A percentile compares a stretch with the other conserved stretches of the same genome.
phyloP scores from a whole-genome alignment of 2,888 invertebrate genomes.

The Chrysopilus asiliformis region DNA sequence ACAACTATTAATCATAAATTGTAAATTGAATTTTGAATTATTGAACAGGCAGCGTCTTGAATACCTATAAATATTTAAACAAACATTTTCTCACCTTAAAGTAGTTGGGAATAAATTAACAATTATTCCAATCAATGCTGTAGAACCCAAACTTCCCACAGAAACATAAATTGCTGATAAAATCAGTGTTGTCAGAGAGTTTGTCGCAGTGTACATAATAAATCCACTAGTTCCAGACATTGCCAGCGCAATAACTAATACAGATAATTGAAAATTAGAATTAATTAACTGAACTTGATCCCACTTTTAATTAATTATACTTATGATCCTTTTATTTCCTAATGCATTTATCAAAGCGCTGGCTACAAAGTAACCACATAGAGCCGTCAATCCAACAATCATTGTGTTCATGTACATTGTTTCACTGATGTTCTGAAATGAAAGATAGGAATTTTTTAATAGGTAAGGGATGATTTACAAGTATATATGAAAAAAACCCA shows the following conservation, averaged over 20 bases:
- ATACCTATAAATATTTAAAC: too few relatives aligned
- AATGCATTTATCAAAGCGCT: slow-evolving; percentile 39
- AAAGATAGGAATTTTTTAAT: too few relatives aligned
- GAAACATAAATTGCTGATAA: slow-evolving; percentile 43
- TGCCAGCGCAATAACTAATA: slow-evolving; percentile 35
- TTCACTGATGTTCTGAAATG: slow-evolving; percentile 39
- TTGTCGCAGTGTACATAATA: slow-evolving; percentile 44
- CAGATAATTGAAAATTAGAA: not conserved
- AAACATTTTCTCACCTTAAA: slow-evolving; percentile 27
- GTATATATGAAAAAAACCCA: too few relatives aligned
- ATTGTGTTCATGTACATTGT: slow-evolving; percentile 56
- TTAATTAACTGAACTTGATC: not conserved
- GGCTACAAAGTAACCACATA: slow-evolving; percentile 49
- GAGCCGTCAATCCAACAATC: slow-evolving; percentile 47
- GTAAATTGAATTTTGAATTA: too few relatives aligned
- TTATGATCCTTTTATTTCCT: slow-evolving; percentile 41
- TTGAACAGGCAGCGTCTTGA: too few relatives aligned
- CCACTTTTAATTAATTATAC: slow-evolving; percentile 28
- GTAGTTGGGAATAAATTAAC: slow-evolving; percentile 31
- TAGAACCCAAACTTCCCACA: slow-evolving; percentile 28
- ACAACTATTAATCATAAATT: too few relatives aligned
- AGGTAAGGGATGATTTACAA: too few relatives aligned
- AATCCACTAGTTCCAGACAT: slow-evolving; percentile 40
- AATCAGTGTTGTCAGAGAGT: slow-evolving; percentile 39
- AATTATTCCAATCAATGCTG: slow-evolving; percentile 27